Evolutionary conservation across 2,888 invertebrate genomes (phyloP).

Genomic region (Sinelater perroti): DNA sequence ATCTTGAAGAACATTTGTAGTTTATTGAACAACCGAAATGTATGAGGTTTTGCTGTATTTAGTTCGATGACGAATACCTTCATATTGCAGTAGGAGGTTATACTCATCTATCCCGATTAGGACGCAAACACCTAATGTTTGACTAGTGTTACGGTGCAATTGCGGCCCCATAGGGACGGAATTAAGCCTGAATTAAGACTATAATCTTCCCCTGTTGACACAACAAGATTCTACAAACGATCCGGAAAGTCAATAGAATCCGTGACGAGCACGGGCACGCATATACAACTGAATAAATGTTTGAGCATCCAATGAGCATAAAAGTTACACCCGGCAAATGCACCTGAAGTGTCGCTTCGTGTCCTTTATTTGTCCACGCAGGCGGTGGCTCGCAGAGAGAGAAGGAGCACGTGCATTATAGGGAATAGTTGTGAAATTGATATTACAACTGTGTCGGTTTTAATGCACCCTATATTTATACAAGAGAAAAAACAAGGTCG

Average conservation of each 20-base stretch:
- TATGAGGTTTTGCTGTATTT: too few relatives aligned
- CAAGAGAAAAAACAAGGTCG: slow-evolving; percentile 46
- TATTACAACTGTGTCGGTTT: slow-evolving; percentile 40
- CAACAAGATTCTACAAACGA: slow-evolving; percentile 20
- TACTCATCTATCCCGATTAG: too few relatives aligned
- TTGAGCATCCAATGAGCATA: slow-evolving; percentile 32
- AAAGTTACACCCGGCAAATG: slow-evolving; percentile 24
- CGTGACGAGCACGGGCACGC: slow-evolving; percentile 20
- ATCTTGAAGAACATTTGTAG: too few relatives aligned
- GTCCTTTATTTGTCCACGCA: slow-evolving; percentile 1
- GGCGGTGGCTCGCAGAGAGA: slow-evolving; percentile 2
- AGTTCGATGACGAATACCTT: too few relatives aligned
- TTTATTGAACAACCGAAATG: too few relatives aligned
- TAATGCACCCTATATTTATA: slow-evolving; percentile 42
- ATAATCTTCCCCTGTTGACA: slow-evolving; percentile 17
- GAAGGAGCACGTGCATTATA: slow-evolving; percentile 10
- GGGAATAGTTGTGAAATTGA: slow-evolving; percentile 34
- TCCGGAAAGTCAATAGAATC: slow-evolving; percentile 27
- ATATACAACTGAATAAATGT: slow-evolving; percentile 34
- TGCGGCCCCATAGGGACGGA: too few relatives aligned
- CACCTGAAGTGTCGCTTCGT: neutral
- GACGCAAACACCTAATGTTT: too few relatives aligned
- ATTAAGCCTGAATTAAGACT: too few relatives aligned
- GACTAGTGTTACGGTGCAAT: too few relatives aligned
- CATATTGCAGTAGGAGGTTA: too few relatives aligned